Percentiles rank a stretch among this genome's conserved stretches.
These are phyloP conservation scores for Caenorhabditis imperialis DNA, from an alignment of 2,888 invertebrate species.

Conservation along the genomic window DNA sequence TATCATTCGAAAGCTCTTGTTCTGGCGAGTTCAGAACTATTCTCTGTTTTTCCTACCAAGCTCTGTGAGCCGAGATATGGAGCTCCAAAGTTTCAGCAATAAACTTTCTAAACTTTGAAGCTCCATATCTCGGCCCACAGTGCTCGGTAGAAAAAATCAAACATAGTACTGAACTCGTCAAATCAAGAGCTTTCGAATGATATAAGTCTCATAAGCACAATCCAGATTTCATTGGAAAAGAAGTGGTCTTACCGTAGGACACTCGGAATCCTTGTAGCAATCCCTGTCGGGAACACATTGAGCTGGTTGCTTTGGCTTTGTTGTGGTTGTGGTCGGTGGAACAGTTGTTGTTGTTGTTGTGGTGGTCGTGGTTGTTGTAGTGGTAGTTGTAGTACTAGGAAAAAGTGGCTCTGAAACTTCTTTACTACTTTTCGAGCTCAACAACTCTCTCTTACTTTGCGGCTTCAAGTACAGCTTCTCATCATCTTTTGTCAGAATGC, in stretches of 20 bases:
- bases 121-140: too few relatives aligned
- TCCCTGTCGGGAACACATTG: conserved; percentile 16
- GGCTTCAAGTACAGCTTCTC: conserved; percentile 9
- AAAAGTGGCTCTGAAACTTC: neutral
- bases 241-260: conserved; percentile 35
- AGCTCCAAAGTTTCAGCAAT: too few relatives aligned
- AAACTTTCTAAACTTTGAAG: neutral
- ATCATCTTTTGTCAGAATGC: neutral
- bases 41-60: too few relatives aligned
- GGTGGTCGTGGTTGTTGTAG: conserved; percentile 17
- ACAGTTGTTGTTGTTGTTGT: conserved; percentile 18
- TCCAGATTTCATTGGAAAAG: neutral
- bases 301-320: conserved; percentile 5
- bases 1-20: too few relatives aligned
- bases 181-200: too few relatives aligned
- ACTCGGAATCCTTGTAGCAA: conserved; percentile 42
- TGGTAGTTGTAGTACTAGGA: conserved; percentile 11
- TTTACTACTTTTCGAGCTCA: neutral
- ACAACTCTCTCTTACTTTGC: conserved; percentile 15
- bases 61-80: too few relatives aligned
- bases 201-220: neutral
- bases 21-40: too few relatives aligned
- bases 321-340: conserved; percentile 4
- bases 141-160: too few relatives aligned
- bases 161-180: too few relatives aligned